phyloP scores from a whole-genome alignment of 2,888 invertebrate species.

The Ceraclea dissimilis region DNA sequence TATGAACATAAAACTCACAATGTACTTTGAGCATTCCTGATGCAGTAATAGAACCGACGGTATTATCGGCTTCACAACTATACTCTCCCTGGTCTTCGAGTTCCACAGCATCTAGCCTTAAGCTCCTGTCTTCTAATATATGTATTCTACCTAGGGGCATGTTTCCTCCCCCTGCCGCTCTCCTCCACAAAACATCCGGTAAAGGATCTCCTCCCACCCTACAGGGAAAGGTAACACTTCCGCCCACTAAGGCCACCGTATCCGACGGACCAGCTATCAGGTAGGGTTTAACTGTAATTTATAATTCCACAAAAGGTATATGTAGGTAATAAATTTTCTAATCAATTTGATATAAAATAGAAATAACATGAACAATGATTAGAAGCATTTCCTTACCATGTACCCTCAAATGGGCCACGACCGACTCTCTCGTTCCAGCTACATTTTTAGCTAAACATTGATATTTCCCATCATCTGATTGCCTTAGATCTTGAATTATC shows the following conservation, averaged over 20 bases:
- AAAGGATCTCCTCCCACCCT: conserved; percentile 75
- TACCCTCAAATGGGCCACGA: conserved; percentile 66
- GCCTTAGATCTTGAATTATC: conserved; percentile 70
- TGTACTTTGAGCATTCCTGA: conserved; percentile 71
- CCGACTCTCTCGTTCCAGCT: conserved; percentile 69
- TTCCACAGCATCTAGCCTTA: conserved; percentile 64
- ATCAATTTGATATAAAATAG: background rate
- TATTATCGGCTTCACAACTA: conserved; percentile 76
- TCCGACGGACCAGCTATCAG: conserved; percentile 77
- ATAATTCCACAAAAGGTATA: background rate
- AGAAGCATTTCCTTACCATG: conserved; percentile 52
- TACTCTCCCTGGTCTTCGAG: conserved; percentile 76
- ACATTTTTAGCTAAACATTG: conserved; percentile 77
- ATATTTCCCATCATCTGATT: conserved; percentile 73
- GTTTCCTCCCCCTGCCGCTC: conserved; percentile 66
- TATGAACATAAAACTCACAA: conserved; percentile 48
- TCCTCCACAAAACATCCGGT: conserved; percentile 74
- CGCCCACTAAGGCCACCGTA: conserved; percentile 67
- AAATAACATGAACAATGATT: background rate
- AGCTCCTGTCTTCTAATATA: conserved; percentile 70
- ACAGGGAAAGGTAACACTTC: conserved; percentile 74
- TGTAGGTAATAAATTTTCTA: background rate
- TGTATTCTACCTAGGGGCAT: conserved; percentile 74
- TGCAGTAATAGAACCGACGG: conserved; percentile 69
- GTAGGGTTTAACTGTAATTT: conserved; percentile 68